Percentiles rank a stretch among this genome's conserved stretches.
phyloP scores from a whole-genome alignment of 2,797 vertebrate species.

The Anguilla marmorata region DNA sequence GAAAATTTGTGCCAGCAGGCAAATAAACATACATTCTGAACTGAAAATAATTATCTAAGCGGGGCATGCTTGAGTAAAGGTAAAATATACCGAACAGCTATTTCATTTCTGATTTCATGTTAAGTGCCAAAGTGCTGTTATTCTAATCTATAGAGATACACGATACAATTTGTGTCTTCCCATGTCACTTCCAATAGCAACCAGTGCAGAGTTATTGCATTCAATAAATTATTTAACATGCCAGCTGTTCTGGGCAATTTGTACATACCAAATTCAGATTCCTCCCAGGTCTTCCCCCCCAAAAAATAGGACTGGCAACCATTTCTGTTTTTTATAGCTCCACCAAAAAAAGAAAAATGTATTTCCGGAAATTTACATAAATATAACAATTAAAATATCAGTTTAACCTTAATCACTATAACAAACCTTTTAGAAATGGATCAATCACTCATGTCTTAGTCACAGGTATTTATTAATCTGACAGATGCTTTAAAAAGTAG shows the following conservation, averaged over 20 bases:
- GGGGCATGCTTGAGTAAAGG: not conserved
- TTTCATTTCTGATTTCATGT: not conserved
- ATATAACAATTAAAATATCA: no score
- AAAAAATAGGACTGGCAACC: no score
- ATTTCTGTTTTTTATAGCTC: no score
- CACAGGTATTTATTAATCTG: not conserved
- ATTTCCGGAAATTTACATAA: no score
- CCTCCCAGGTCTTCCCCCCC: not conserved
- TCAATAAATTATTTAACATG: constrained; percentile 3
- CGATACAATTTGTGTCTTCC: not conserved
- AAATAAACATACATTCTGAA: not conserved
- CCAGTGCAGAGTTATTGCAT: not conserved
- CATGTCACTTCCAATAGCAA: not conserved
- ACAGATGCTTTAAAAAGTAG: not conserved
- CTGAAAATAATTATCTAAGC: not conserved
- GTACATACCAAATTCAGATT: not conserved
- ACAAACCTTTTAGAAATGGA: not conserved
- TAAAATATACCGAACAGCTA: not conserved
- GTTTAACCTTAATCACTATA: not conserved
- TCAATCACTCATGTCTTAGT: not conserved
- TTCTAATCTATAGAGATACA: not conserved
- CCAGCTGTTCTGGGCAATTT: not conserved
- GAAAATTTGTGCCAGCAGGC: not conserved
- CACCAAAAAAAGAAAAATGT: no score
- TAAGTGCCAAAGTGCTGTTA: not conserved